These are phyloP conservation scores for Penaeus vannamei DNA, from an alignment of 1,140 invertebrate genomes.

Conservation along the genomic window DNA sequence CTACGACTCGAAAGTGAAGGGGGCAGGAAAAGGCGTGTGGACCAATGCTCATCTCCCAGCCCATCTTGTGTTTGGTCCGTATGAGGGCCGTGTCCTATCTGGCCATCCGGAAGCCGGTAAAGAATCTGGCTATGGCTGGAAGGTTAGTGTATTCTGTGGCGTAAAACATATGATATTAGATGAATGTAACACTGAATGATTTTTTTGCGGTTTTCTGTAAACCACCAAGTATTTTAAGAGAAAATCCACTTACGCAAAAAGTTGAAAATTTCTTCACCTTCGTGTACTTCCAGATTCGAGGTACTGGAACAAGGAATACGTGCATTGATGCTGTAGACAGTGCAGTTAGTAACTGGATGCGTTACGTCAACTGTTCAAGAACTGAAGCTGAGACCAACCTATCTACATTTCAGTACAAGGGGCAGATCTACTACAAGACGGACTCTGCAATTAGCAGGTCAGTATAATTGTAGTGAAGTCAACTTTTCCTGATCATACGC, in stretches of 20 bases:
- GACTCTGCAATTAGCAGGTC: too few relatives aligned
- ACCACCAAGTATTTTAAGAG: neutral
- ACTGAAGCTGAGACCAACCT: slow-evolving; percentile 75
- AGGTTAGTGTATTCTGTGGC: neutral
- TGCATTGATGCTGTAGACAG: slow-evolving; percentile 73
- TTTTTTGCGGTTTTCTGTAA: neutral
- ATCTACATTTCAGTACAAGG: slow-evolving; percentile 75
- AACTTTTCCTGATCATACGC: too few relatives aligned
- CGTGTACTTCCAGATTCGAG: too few relatives aligned
- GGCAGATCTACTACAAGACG: slow-evolving; percentile 74
- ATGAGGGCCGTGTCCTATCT: slow-evolving; percentile 40
- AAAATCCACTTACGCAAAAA: neutral
- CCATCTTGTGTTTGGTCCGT: slow-evolving; percentile 54
- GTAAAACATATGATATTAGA: neutral
- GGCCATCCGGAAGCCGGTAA: neutral
- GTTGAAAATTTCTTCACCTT: neutral
- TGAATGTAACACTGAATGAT: neutral
- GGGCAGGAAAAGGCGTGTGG: slow-evolving; percentile 57
- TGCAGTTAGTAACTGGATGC: slow-evolving; percentile 75
- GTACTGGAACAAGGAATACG: slow-evolving; percentile 51
- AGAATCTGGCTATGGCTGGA: slow-evolving; percentile 6
- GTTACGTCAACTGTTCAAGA: slow-evolving; percentile 77
- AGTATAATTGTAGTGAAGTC: too few relatives aligned
- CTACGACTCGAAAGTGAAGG: slow-evolving; percentile 3
- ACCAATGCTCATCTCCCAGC: slow-evolving; percentile 37